These are phyloP conservation scores for Philonicus albiceps DNA, from an alignment of 2,888 invertebrate species.

Conservation along the genomic window DNA sequence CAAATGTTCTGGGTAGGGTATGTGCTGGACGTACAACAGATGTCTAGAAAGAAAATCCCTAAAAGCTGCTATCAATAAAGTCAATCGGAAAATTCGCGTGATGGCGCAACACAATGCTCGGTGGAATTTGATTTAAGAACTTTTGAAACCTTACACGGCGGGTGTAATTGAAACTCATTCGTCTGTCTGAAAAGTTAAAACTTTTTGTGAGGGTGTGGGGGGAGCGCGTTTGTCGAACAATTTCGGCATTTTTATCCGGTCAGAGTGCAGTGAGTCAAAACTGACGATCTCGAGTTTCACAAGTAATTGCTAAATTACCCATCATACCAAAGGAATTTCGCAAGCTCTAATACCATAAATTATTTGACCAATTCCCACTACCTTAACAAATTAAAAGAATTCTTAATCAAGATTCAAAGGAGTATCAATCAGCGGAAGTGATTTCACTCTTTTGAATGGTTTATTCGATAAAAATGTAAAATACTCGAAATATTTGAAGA, in stretches of 20 bases:
- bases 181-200: background rate
- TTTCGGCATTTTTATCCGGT: background rate
- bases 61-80: background rate
- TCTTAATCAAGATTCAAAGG: too few species aligned
- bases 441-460: too few species aligned
- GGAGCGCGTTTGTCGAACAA: background rate
- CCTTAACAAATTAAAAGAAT: background rate
- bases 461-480: too few species aligned
- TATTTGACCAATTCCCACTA: background rate
- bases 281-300: background rate
- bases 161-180: background rate
- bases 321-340: background rate
- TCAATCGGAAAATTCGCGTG: conserved; percentile 16
- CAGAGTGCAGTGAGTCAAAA: background rate
- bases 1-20: background rate
- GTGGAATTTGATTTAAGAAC: background rate
- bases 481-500: too few species aligned
- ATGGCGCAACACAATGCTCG: background rate
- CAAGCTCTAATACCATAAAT: background rate
- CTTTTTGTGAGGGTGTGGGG: background rate
- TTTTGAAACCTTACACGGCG: background rate
- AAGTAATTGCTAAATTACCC: background rate
- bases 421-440: too few species aligned
- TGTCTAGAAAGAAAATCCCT: background rate
- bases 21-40: background rate